Percentiles rank a stretch among this genome's conserved stretches.
These are phyloP conservation scores for Oscheius sp. DNA, from an alignment of 2,888 invertebrate genomes.

Conservation along the genomic window DNA sequence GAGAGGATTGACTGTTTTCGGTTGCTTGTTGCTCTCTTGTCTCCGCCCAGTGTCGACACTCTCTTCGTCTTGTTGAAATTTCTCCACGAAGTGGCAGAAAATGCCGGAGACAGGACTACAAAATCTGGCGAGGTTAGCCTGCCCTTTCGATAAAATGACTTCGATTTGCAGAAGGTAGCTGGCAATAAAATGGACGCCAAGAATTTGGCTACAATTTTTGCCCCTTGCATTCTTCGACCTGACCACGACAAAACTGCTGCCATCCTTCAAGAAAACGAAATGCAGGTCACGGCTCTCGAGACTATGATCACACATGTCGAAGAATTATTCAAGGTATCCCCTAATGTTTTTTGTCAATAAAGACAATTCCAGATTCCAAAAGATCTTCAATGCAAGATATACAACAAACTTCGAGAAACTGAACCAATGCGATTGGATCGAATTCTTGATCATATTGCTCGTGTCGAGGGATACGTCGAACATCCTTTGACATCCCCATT, in stretches of 20 bases:
- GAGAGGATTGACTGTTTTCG: conserved; percentile 54
- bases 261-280: conserved; percentile 76
- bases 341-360: neutral
- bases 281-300: conserved; percentile 88
- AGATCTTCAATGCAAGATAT: conserved; percentile 87
- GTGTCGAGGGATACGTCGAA: conserved; percentile 44
- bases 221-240: conserved; percentile 89
- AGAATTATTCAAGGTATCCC: conserved; percentile 80
- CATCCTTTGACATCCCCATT: conserved; percentile 48
- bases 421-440: conserved; percentile 85
- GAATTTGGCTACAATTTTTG: conserved; percentile 91
- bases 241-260: conserved; percentile 51
- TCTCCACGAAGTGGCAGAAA: conserved; percentile 83
- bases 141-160: too few relatives aligned
- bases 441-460: conserved; percentile 73
- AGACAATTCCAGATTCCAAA: conserved; percentile 79
- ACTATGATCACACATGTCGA: conserved; percentile 84
- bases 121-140: conserved; percentile 50
- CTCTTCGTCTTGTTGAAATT: conserved; percentile 86
- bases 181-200: conserved; percentile 95
- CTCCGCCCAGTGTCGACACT: conserved; percentile 89
- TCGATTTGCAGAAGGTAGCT: neutral
- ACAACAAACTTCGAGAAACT: conserved; percentile 86
- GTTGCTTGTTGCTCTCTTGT: conserved; percentile 84
- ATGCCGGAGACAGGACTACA: conserved; percentile 79